A percentile compares a stretch with the other conserved stretches of the same genome.
Evolutionary conservation across 2,888 invertebrate species (phyloP).

Genomic region (Amphipyra berbera): DNA sequence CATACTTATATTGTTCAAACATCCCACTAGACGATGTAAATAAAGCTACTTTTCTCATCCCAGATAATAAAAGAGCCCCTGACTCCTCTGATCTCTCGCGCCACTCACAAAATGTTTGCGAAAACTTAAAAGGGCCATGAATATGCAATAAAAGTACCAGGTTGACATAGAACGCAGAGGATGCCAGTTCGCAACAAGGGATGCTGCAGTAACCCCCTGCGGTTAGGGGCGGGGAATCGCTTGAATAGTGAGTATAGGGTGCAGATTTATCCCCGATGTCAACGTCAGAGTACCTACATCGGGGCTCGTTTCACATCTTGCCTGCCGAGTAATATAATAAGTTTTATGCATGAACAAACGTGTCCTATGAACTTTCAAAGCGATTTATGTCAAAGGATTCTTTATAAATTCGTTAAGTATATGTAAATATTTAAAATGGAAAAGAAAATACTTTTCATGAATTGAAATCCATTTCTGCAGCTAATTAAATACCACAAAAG

Average conservation of each 20-base stretch:
- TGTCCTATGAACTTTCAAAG: constrained; percentile 18
- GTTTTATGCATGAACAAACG: constrained; percentile 14
- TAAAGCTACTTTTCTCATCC: constrained; percentile 7
- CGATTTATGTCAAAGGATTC: constrained; percentile 9
- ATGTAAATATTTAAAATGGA: not conserved
- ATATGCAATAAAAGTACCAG: constrained; percentile 89
- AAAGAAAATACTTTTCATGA: not conserved
- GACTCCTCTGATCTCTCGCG: constrained; percentile 31
- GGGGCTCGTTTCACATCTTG: constrained; percentile 59
- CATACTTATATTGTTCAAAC: not conserved
- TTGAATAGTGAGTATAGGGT: constrained; percentile 66
- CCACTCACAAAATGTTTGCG: constrained; percentile 68
- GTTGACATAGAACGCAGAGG: constrained; percentile 73
- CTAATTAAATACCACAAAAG: too few species aligned
- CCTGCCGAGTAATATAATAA: constrained; percentile 51
- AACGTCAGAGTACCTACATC: constrained; percentile 44
- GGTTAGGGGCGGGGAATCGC: constrained; percentile 73
- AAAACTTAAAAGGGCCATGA: constrained; percentile 78
- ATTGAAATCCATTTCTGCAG: not conserved
- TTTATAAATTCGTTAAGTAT: constrained; percentile 9
- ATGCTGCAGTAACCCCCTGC: constrained; percentile 81
- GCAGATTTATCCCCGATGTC: constrained; percentile 67
- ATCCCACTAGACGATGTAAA: constrained; percentile 7
- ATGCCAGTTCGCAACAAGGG: constrained; percentile 81
- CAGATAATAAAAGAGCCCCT: constrained; percentile 22